These are phyloP conservation scores for Phocoena sinus DNA, from an alignment of 2,113 vertebrate species.

Conservation along the genomic window DNA sequence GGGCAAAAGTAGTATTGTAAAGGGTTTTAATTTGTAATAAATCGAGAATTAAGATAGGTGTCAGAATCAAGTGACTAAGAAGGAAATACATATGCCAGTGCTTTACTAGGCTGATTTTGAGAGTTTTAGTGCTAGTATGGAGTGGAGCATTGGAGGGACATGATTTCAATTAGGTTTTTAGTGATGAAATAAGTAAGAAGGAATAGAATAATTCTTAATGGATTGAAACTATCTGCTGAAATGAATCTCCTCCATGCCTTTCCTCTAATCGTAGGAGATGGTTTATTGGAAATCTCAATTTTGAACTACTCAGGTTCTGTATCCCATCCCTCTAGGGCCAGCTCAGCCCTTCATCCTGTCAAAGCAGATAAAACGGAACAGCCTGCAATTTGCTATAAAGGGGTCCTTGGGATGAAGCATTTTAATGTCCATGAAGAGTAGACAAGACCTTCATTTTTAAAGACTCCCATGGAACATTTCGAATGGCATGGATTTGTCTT, in stretches of 20 bases:
- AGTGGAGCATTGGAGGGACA: background rate
- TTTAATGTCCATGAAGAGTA: constrained; percentile 72
- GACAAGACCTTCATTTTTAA: constrained; percentile 71
- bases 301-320: constrained; percentile 50
- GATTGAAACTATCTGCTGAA: constrained; percentile 31
- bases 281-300: constrained; percentile 70
- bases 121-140: background rate
- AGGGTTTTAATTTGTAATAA: background rate
- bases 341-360: constrained; percentile 70
- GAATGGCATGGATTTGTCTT: constrained; percentile 55
- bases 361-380: constrained; percentile 69
- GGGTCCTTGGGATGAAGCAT: constrained; percentile 68
- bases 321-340: constrained; percentile 64
- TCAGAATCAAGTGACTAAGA: background rate
- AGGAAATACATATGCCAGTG: background rate
- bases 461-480: constrained; percentile 74
- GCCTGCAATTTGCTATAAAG: constrained; percentile 63
- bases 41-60: background rate
- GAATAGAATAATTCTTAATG: constrained; percentile 40
- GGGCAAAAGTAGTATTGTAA: background rate
- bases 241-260: constrained; percentile 29
- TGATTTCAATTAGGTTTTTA: constrained; percentile 9
- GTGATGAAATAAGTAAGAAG: background rate
- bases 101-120: background rate
- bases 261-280: constrained; percentile 61